These are phyloP conservation scores for Porites lobata DNA, from an alignment of 92 coral and sea anemone species.

Conservation along the genomic window DNA sequence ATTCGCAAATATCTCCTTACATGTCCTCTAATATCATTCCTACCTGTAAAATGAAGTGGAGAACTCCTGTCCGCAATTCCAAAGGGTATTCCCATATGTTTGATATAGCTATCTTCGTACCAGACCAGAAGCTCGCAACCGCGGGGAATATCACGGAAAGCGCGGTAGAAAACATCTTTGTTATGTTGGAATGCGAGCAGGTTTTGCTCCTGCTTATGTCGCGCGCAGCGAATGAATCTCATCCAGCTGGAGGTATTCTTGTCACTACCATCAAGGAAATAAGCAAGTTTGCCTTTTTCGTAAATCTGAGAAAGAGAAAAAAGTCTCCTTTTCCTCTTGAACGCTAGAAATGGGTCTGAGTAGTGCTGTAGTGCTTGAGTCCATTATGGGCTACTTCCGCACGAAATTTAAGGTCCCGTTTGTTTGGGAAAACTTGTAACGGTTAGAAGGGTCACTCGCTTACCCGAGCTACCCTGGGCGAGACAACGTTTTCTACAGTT, in stretches of 20 bases:
- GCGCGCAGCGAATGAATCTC: slow-evolving; percentile 99
- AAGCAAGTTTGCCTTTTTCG: slow-evolving; percentile 75
- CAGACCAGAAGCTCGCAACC: slow-evolving; percentile 95
- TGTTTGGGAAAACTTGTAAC: too few species aligned
- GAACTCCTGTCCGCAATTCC: slow-evolving; percentile 57
- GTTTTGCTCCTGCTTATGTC: slow-evolving; percentile 91
- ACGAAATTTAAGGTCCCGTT: too few species aligned
- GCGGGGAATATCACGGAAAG: slow-evolving; percentile 85
- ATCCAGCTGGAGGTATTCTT: slow-evolving; percentile 94
- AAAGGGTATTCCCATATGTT: slow-evolving; percentile 93
- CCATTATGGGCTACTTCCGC: too few species aligned
- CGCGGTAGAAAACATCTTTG: slow-evolving; percentile 91
- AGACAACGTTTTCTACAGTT: too few species aligned
- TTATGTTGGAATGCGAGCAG: slow-evolving; percentile 89
- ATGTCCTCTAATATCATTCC: neutral
- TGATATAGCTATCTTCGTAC: slow-evolving; percentile 90
- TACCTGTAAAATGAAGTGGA: slow-evolving; percentile 39
- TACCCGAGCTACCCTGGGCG: too few species aligned
- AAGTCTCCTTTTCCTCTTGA: slow-evolving; percentile 31
- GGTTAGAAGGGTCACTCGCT: too few species aligned
- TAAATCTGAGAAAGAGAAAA: slow-evolving; percentile 69
- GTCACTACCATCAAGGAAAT: slow-evolving; percentile 92
- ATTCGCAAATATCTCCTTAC: too few species aligned
- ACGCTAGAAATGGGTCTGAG: slow-evolving; percentile 6
- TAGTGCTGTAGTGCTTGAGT: too few species aligned